Evolutionary conservation across 2,113 vertebrate genomes (phyloP).

Genomic region (Rhombomys opimus): DNA sequence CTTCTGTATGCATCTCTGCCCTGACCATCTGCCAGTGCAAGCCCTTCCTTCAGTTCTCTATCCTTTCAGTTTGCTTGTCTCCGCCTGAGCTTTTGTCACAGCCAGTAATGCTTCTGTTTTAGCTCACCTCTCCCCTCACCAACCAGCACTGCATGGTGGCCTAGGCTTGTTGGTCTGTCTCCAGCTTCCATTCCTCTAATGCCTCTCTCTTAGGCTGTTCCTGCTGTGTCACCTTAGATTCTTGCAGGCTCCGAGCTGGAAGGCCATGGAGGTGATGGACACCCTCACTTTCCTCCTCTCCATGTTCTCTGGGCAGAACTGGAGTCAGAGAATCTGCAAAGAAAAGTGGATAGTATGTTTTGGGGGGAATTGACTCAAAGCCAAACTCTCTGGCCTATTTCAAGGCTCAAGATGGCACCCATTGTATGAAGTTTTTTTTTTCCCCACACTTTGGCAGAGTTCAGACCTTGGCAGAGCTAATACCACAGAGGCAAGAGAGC

Average conservation of each 20-base stretch:
- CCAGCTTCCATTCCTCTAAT: no score
- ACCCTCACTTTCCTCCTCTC: not conserved
- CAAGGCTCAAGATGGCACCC: not conserved
- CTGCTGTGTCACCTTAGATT: not conserved
- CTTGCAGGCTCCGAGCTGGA: not conserved
- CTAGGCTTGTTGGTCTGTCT: no score
- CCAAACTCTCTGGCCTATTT: not conserved
- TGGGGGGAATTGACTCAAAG: not conserved
- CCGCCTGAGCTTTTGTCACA: not conserved
- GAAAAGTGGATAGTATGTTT: no score
- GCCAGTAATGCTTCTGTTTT: not conserved
- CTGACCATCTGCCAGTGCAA: not conserved
- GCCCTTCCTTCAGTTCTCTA: not conserved
- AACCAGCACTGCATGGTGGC: not conserved
- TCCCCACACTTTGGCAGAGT: not conserved
- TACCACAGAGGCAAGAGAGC: not conserved
- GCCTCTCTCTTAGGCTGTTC: not conserved
- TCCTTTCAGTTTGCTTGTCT: not conserved
- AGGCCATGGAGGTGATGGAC: not conserved
- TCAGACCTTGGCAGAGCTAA: not conserved
- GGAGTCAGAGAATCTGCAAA: not conserved
- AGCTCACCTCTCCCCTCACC: not conserved
- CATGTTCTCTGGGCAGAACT: not conserved
- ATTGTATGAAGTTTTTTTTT: no score
- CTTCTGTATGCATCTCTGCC: no score